Evolutionary conservation across 92 coral and sea anemone species (phyloP).

Genomic region (Palythoa caribaeorum): DNA sequence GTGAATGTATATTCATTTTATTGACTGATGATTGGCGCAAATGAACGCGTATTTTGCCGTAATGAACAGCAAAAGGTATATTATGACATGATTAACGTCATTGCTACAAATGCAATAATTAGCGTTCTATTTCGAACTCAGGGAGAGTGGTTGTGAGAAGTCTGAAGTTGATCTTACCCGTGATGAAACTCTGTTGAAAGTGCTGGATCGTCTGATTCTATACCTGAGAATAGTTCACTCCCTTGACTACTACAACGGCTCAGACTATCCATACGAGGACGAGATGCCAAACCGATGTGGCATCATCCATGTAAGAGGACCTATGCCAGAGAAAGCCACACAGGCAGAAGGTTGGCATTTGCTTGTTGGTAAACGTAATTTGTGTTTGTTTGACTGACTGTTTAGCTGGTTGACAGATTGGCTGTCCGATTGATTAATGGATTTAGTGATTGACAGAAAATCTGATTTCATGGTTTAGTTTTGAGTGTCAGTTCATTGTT

Average conservation of each 20-base stretch:
- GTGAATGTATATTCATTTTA: no score
- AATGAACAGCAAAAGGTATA: no score
- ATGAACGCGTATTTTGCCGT: no score
- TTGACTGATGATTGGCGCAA: no score
- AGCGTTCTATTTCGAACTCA: background rate
- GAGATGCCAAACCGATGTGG: conserved; percentile 99
- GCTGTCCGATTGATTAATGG: background rate
- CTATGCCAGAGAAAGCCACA: conserved; percentile 89
- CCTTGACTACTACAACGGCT: conserved; percentile 93
- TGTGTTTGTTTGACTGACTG: background rate
- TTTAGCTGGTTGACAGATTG: background rate
- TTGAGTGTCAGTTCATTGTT: no score
- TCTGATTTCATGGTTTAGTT: no score
- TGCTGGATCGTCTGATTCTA: conserved; percentile 82
- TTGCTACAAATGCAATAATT: no score
- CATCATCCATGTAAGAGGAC: conserved; percentile 88
- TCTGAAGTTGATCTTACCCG: conserved; percentile 78
- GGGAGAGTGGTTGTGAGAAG: conserved; percentile 63
- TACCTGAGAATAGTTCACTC: conserved; percentile 95
- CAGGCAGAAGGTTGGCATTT: conserved; percentile 79
- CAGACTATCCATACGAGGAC: conserved; percentile 95
- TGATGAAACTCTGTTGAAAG: conserved; percentile 80
- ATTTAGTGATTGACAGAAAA: no score
- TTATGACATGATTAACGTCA: no score
- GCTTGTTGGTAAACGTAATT: background rate